phyloP scores from a whole-genome alignment of 2,888 invertebrate genomes.

The Sthenelais limicola region DNA sequence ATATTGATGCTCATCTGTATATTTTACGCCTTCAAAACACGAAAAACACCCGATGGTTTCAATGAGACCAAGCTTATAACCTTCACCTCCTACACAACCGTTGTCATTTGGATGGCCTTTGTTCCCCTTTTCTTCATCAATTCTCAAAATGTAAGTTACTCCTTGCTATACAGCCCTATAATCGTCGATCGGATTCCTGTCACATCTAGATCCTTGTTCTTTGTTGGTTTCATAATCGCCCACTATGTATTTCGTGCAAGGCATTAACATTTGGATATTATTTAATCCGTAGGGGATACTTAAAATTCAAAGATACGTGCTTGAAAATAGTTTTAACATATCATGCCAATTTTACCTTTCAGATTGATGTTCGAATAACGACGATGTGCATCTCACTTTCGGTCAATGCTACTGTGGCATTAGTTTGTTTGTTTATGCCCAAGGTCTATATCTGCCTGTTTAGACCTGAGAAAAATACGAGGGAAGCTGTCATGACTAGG shows the following conservation, averaged over 20 bases:
- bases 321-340: too few species aligned
- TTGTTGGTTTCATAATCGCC: too few species aligned
- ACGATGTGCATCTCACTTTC: conserved; percentile 75
- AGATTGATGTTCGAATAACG: conserved; percentile 12
- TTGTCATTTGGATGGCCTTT: conserved; percentile 77
- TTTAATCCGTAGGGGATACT: too few species aligned
- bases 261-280: too few species aligned
- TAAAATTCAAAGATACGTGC: too few species aligned
- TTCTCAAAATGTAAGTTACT: not conserved
- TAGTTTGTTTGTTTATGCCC: conserved; percentile 76
- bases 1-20: conserved; percentile 75
- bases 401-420: conserved; percentile 75
- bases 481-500: conserved; percentile 75
- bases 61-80: conserved; percentile 77
- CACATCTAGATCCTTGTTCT: too few species aligned
- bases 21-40: conserved; percentile 76
- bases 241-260: too few species aligned
- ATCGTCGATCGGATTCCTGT: too few species aligned
- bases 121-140: conserved; percentile 75
- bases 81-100: conserved; percentile 76
- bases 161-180: not conserved
- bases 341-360: too few species aligned
- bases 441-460: conserved; percentile 76
- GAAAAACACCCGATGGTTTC: conserved; percentile 77
- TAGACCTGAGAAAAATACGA: conserved; percentile 77